Evolutionary conservation across 2,888 invertebrate species (phyloP).

Genomic region (Trichopoda pennipes): DNA sequence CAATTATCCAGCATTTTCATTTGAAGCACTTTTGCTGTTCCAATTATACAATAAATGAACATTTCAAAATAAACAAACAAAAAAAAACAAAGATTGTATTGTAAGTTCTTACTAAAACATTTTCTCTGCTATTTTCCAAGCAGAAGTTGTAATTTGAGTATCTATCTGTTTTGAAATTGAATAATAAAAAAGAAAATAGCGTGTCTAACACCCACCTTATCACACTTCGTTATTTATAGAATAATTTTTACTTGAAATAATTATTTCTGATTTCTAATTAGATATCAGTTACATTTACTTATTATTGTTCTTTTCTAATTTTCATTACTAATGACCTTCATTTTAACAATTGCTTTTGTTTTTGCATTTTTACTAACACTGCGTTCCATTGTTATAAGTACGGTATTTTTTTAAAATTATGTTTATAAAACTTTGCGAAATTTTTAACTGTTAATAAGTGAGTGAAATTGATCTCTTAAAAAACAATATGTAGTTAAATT

Average conservation of each 20-base stretch:
- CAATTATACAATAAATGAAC: no score
- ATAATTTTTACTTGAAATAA: slow-evolving; percentile 18
- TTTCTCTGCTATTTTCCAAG: slow-evolving; percentile 33
- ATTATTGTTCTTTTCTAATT: slow-evolving; percentile 43
- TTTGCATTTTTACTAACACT: not conserved
- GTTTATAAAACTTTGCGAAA: no score
- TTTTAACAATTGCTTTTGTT: slow-evolving; percentile 21
- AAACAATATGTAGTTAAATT: no score
- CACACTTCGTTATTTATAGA: slow-evolving; percentile 9
- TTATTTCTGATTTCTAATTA: slow-evolving; percentile 31
- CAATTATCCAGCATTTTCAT: no score
- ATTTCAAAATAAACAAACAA: no score
- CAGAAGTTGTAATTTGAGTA: slow-evolving; percentile 23
- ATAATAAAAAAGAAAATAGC: slow-evolving; percentile 27
- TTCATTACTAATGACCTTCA: slow-evolving; percentile 51
- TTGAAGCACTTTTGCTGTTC: no score
- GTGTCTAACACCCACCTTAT: slow-evolving; percentile 33
- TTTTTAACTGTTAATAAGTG: no score
- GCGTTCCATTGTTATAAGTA: no score
- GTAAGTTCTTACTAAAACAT: not conserved
- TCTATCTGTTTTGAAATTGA: slow-evolving; percentile 17
- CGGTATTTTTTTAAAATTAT: no score
- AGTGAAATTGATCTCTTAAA: no score
- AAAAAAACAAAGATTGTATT: not conserved
- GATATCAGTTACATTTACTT: slow-evolving; percentile 56